phyloP scores from a whole-genome alignment of 2,888 invertebrate species.

The Dynastes hyllus region DNA sequence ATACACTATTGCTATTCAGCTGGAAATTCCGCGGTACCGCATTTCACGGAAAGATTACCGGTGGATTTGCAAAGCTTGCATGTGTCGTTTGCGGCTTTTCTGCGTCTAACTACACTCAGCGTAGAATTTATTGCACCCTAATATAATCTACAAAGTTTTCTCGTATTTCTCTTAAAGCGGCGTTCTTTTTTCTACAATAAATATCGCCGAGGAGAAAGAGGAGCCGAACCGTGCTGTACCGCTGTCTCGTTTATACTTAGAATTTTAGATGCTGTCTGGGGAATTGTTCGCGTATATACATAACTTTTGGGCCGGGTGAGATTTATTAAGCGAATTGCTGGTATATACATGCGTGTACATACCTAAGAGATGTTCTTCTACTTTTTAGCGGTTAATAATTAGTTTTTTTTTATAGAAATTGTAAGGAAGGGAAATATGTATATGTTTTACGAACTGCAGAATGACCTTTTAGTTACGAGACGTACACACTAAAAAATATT shows the following conservation, averaged over 20 bases:
- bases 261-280: slow-evolving; percentile 27
- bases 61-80: slow-evolving; percentile 16
- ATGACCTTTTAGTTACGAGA: too few relatives aligned
- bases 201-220: slow-evolving; percentile 30
- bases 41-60: slow-evolving; percentile 19
- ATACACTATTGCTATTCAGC: slow-evolving; percentile 3
- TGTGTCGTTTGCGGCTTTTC: background rate
- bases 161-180: slow-evolving; percentile 32
- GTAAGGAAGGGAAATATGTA: too few relatives aligned
- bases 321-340: slow-evolving; percentile 30
- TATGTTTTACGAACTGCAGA: too few relatives aligned
- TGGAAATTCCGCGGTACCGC: background rate
- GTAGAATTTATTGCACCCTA: slow-evolving; percentile 38
- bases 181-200: slow-evolving; percentile 34
- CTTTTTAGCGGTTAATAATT: too few relatives aligned
- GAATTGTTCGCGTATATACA: slow-evolving; percentile 14
- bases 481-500: too few relatives aligned
- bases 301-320: slow-evolving; percentile 16
- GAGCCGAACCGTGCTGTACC: background rate
- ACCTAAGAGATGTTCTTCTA: too few relatives aligned
- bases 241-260: slow-evolving; percentile 34
- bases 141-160: slow-evolving; percentile 45
- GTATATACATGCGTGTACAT: too few relatives aligned
- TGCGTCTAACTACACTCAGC: slow-evolving; percentile 3
- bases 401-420: too few relatives aligned